A percentile compares a stretch with the other conserved stretches of the same genome.
Evolutionary conservation across 2,797 vertebrate genomes (phyloP).

Genomic region (Enteromius fasciolatus): DNA sequence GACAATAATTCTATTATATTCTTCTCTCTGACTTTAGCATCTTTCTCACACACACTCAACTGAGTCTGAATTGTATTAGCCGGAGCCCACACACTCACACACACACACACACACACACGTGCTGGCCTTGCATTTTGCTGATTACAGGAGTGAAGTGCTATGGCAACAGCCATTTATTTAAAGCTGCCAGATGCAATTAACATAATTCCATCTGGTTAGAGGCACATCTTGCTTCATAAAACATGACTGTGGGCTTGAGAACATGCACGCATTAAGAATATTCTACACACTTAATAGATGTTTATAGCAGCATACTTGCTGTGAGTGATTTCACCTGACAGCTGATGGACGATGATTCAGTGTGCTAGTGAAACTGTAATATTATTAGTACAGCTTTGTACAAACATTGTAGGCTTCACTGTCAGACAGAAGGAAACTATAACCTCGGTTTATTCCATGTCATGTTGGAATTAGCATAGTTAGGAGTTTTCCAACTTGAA

Average conservation of each 20-base stretch:
- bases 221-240: conserved; percentile 49
- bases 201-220: conserved; percentile 56
- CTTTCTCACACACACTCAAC: conserved; percentile 8
- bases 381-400: conserved; percentile 44
- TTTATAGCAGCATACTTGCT: conserved; percentile 40
- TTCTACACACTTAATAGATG: conserved; percentile 55
- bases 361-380: conserved; percentile 54
- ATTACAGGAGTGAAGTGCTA: conserved; percentile 56
- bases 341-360: conserved; percentile 64
- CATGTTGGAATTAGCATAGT: conserved; percentile 19
- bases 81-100: neutral
- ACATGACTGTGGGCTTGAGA: conserved; percentile 47
- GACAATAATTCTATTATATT: conserved; percentile 37
- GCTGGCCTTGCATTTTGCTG: conserved; percentile 41
- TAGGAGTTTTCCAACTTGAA: neutral
- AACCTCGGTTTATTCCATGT: neutral
- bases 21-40: conserved; percentile 27
- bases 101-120: conserved; percentile 11
- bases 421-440: neutral
- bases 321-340: conserved; percentile 60
- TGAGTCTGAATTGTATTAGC: conserved; percentile 1
- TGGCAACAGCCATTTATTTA: conserved; percentile 59
- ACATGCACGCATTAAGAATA: conserved; percentile 54
- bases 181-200: conserved; percentile 62
- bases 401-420: conserved; percentile 5